Evolutionary conservation across 1,140 invertebrate genomes (phyloP), one percentile per base, ranked within the genome.

Genomic region (Eumeta japonica): DNA sequence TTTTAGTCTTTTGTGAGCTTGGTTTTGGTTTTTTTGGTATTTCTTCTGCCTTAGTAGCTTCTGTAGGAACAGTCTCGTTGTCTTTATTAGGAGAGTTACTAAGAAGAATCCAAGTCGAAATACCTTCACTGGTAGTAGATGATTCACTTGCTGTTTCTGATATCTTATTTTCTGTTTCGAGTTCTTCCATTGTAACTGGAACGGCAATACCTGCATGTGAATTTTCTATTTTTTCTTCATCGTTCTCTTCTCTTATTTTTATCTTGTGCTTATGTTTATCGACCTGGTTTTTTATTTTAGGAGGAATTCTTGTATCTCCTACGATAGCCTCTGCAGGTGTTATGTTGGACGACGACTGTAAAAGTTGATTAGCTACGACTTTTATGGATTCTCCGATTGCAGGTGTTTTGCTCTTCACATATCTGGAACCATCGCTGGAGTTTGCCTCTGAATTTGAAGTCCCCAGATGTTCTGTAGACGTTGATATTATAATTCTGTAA

Each of bases 61-160:
- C 74, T 2, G 68, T 15, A 15, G 64, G 50, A 30, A 52, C 39
- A 16, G 46, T 46, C 16, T 40, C 34, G 37, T 58, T 59, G 28
- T 61, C 59, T 43, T 54, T 58, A 30, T 53, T 68, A 24, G 45
- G 43, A 4, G 67, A 59, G 45, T 63, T 71, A 27, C 83, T 86
- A 14, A 88, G 54, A n/a, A 87, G 63, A 45, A 88, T 83, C 86
- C 86, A 88, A 2, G 86, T 88, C 2, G 85, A 87, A 38, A 88
- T 76, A 3, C 84, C 83, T 49, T 82, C 81, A 24, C 81, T 78
- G 1, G 81, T 76, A 0, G 83, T 85, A 9, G 82, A 79, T 2
- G 80, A 74, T 53, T 74, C 66, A 31, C 41, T 55, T 10, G 59
- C 58, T 39, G 78, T 73, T 2, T 79, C 46, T 45, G 61, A 67